Evolutionary conservation across 2,888 invertebrate species (phyloP).

Genomic region (Apamea monoglypha): DNA sequence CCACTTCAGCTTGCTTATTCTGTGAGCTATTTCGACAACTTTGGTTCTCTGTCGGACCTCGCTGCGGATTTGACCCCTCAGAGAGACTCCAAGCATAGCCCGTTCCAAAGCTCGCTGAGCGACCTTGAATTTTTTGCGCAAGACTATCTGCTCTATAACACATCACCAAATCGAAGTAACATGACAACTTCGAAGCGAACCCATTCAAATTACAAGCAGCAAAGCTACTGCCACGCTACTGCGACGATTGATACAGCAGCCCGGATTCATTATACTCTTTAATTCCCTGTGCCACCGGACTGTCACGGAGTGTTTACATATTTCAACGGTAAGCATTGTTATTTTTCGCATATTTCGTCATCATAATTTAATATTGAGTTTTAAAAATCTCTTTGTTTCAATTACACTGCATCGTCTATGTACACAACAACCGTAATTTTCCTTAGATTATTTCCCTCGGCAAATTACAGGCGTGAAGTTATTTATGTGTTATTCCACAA

Average conservation of each 20-base stretch:
- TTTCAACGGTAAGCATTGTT: not conserved
- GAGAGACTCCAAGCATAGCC: too few species aligned
- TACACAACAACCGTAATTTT: not conserved
- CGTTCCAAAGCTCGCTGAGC: too few species aligned
- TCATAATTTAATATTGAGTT: not conserved
- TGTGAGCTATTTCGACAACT: too few species aligned
- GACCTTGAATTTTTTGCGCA: too few species aligned
- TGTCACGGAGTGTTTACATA: slow-evolving; percentile 18
- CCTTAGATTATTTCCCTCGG: not conserved
- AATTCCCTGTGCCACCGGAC: not conserved
- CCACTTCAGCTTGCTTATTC: too few species aligned
- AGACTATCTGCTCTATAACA: not conserved
- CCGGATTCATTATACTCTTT: slow-evolving; percentile 49
- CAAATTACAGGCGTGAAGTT: not conserved
- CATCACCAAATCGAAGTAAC: not conserved
- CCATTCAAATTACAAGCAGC: slow-evolving; percentile 25
- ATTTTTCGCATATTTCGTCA: not conserved
- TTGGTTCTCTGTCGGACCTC: too few species aligned
- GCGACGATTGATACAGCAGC: slow-evolving; percentile 48
- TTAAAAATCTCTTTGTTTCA: not conserved
- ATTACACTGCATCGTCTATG: not conserved
- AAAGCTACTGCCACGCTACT: slow-evolving; percentile 23
- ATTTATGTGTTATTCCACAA: not conserved
- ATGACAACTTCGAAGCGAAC: not conserved
- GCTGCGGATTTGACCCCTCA: too few species aligned